These are phyloP conservation scores for Tortricodes alternella DNA, from an alignment of 2,888 invertebrate genomes.

Conservation along the genomic window DNA sequence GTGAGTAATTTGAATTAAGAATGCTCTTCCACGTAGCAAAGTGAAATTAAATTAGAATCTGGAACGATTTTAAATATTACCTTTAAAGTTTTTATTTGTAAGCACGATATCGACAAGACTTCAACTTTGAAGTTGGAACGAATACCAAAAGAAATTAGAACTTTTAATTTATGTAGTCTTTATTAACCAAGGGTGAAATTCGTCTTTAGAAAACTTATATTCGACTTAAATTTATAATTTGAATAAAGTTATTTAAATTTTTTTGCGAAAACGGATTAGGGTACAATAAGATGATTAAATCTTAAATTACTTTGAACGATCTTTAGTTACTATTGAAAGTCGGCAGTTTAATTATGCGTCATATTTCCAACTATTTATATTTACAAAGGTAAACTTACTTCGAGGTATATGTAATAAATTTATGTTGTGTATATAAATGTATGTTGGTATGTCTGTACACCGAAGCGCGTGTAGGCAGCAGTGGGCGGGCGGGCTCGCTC, in stretches of 20 bases:
- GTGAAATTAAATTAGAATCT: background rate
- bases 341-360: too few species aligned
- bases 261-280: background rate
- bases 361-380: too few species aligned
- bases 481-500: constrained; percentile 59
- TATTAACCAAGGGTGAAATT: background rate
- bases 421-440: background rate
- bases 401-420: background rate
- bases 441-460: constrained; percentile 1
- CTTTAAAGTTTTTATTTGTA: too few species aligned
- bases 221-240: too few species aligned
- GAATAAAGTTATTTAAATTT: too few species aligned
- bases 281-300: too few species aligned
- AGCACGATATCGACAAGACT: too few species aligned
- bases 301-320: too few species aligned
- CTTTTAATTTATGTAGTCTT: background rate
- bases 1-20: background rate
- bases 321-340: too few species aligned
- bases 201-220: background rate
- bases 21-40: background rate
- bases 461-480: constrained; percentile 46
- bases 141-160: background rate
- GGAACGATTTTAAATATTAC: background rate
- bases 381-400: too few species aligned
- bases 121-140: background rate